These are phyloP conservation scores for Cheilosia impressa DNA, from an alignment of 2,888 invertebrate species.

Conservation along the genomic window DNA sequence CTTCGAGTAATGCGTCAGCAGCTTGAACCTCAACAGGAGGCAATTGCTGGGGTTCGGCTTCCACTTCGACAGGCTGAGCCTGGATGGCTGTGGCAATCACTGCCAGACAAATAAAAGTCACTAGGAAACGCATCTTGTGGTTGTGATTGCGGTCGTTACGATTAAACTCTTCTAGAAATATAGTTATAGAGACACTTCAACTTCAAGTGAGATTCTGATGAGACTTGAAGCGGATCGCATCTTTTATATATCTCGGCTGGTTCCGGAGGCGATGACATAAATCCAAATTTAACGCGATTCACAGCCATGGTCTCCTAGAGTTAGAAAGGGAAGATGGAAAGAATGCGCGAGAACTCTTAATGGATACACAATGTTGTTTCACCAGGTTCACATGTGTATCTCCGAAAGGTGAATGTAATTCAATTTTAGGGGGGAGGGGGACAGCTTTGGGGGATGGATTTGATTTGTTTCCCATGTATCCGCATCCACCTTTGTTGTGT, in stretches of 20 bases:
- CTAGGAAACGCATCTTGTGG: constrained; percentile 75
- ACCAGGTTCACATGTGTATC: not conserved
- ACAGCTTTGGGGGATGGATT: constrained; percentile 24
- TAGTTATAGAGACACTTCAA: constrained; percentile 58
- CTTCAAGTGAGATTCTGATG: constrained; percentile 63
- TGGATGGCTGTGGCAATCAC: constrained; percentile 52
- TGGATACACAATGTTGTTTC: not conserved
- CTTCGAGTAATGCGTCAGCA: constrained; percentile 72
- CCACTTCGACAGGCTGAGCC: constrained; percentile 52
- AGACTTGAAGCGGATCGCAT: constrained; percentile 24
- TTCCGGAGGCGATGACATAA: not conserved
- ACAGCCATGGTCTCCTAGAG: not conserved
- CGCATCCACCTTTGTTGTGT: constrained; percentile 50
- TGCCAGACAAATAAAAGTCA: constrained; percentile 71
- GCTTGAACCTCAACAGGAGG: constrained; percentile 7
- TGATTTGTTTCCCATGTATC: constrained; percentile 24
- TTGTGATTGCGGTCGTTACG: not conserved
- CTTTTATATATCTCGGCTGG: constrained; percentile 51
- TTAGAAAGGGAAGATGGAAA: constrained; percentile 9
- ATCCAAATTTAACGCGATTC: not conserved
- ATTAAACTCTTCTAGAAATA: not conserved
- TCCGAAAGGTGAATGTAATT: constrained; percentile 7
- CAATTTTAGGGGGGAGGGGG: not conserved
- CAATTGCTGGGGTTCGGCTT: constrained; percentile 32
- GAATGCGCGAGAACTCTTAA: not conserved